These are phyloP conservation scores for Ectropis crepuscularia DNA, from an alignment of 2,888 invertebrate genomes.

Conservation along the genomic window DNA sequence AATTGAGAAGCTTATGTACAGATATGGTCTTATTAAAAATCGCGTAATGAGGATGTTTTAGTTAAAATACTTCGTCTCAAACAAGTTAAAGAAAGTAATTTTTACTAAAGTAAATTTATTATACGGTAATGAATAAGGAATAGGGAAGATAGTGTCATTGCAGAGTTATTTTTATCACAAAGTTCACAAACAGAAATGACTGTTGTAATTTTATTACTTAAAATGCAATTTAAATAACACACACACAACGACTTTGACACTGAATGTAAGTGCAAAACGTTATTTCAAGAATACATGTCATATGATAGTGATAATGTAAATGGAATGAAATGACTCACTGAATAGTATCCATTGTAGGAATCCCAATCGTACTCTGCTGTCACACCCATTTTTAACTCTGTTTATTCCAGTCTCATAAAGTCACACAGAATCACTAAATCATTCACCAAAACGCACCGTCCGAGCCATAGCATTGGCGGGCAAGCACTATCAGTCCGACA, in stretches of 20 bases:
- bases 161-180: constrained; percentile 40
- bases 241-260: constrained; percentile 1
- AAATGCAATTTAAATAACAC: too few species aligned
- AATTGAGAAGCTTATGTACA: too few species aligned
- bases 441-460: constrained; percentile 53
- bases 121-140: too few species aligned
- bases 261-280: constrained; percentile 26
- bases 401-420: constrained; percentile 53
- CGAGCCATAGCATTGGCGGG: constrained; percentile 48
- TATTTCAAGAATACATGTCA: constrained; percentile 27
- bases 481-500: constrained; percentile 50
- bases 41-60: too few species aligned
- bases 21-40: too few species aligned
- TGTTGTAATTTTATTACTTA: constrained; percentile 1
- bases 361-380: constrained; percentile 79
- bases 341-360: constrained; percentile 77
- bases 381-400: constrained; percentile 77
- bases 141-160: constrained; percentile 42
- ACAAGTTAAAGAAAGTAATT: too few species aligned
- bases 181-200: background rate
- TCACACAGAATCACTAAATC: constrained; percentile 56
- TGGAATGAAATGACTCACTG: constrained; percentile 64
- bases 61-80: too few species aligned
- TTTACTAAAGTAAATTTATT: too few species aligned
- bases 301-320: constrained; percentile 24